Conservation (phyloP, 2,888 invertebrate species). For the Calameuta pallipes region DNA sequence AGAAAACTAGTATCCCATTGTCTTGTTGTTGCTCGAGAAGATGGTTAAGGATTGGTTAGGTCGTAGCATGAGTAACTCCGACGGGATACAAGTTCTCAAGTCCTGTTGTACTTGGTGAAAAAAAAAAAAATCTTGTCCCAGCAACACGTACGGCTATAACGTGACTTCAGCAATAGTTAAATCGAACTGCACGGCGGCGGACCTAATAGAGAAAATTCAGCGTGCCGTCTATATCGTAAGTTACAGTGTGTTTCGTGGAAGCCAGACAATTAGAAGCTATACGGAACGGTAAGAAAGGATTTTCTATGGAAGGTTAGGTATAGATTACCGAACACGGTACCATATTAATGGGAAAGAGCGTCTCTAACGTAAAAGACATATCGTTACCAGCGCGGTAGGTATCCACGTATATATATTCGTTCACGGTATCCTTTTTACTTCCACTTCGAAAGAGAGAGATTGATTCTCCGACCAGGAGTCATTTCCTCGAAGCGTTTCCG, state of each 20-base stretch:
- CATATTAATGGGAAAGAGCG: not conserved
- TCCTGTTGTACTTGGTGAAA: not conserved
- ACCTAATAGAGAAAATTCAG: not conserved
- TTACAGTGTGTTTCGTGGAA: not conserved
- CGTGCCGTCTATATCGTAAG: not conserved
- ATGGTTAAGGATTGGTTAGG: not conserved
- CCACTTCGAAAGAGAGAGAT: not conserved
- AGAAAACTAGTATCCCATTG: not conserved
- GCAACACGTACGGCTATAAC: not conserved
- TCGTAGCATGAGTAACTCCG: not conserved
- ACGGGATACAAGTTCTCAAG: not conserved
- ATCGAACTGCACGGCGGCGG: not conserved
- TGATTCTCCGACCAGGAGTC: not conserved
- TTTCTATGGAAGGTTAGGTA: not conserved
- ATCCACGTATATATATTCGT: not conserved
- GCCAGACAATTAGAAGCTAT: not conserved
- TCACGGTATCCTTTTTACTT: not conserved
- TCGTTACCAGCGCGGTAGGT: not conserved
- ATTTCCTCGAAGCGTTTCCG: not conserved
- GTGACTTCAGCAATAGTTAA: not conserved
- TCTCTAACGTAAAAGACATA: not conserved
- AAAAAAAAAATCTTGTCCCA: not conserved
- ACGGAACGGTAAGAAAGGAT: not conserved
- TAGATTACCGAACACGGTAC: not conserved
- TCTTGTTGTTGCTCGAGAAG: not conserved